Base-by-base conservation (phyloP, 1,140 invertebrate genomes). In the Drosophila rhopaloa region DNA sequence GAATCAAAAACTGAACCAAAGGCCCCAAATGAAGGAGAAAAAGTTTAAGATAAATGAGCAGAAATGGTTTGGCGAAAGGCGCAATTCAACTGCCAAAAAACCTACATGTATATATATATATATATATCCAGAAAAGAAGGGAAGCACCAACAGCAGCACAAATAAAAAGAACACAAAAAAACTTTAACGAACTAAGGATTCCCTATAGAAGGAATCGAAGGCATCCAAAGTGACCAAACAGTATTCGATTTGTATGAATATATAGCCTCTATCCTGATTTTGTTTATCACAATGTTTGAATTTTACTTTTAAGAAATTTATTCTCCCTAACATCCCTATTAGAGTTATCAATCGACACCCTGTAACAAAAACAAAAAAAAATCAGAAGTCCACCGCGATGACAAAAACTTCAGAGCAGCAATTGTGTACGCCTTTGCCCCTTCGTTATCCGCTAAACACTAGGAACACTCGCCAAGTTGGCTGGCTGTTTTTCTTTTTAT, bases 21-120 rank as follows among this genome's bases (percentile, higher is more conserved):
- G 59, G 14, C 51, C 24, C 75, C 66, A 86, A 86, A 83, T 80
- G 76, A 89, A 88, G 65, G 84, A 83, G 73, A 76, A 88, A 88
- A 88, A 85, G 61, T 82, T 86, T 47, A 74, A 88, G 83, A 88
- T 88, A 88, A 88, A 88, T 88, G 83, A 88, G 84, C 84, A 65
- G 79, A 83, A 78, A 78, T 88, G 76, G 83, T 89, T 86, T 88
- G 84, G 83, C 83, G 84, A 88, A 88, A 88, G 84, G 83, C 84
- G 72, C 84, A 88, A 89, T 88, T 88, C 84, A 89, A 88, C 83
- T 88, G 79, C 83, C 76, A 88, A 88, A 63, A 73, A 51, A 47
- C 37, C 38, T 13, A 43, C 32, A 60, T 40, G 37, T 35, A 56
- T 14, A 53, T 8, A 35, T 35, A 11, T 38, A 16, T 37, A 29